Conservation (phyloP, 2,113 vertebrate species). For the Dunckerocampus dactyliophorus region DNA sequence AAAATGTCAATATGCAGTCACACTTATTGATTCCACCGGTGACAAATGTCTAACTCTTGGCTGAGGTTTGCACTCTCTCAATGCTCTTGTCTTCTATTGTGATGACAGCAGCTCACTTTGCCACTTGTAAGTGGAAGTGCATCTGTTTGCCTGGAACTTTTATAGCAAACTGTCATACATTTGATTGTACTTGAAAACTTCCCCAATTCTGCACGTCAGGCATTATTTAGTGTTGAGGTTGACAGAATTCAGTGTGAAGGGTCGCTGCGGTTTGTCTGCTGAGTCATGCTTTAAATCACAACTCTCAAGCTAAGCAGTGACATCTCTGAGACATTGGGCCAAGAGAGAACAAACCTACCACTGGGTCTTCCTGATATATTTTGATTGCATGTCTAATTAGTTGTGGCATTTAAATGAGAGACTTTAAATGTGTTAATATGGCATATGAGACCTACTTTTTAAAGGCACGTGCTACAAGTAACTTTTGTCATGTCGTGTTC, state of each 20-base stretch:
- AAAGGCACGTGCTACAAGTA: too few species aligned
- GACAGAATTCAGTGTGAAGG: conserved; percentile 4
- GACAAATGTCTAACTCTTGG: background rate
- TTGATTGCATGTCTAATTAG: background rate
- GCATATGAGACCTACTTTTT: too few species aligned
- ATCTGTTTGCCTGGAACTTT: background rate
- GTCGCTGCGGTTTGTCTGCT: background rate
- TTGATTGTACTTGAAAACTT: background rate
- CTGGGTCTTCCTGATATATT: background rate
- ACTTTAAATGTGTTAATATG: too few species aligned
- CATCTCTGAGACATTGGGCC: conserved; percentile 4
- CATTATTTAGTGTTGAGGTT: conserved; percentile 1
- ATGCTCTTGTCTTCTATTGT: background rate
- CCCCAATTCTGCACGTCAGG: background rate
- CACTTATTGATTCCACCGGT: background rate
- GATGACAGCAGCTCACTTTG: background rate
- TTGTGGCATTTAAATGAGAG: background rate
- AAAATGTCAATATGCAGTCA: background rate
- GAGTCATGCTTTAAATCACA: conserved; percentile 3
- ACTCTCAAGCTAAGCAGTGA: background rate
- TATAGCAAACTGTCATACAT: background rate
- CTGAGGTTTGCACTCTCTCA: background rate
- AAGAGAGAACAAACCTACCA: background rate
- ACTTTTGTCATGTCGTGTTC: too few species aligned
- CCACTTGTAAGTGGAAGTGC: background rate